Conservation (phyloP, 2,113 vertebrate species). For the Patagioenas fasciata region DNA sequence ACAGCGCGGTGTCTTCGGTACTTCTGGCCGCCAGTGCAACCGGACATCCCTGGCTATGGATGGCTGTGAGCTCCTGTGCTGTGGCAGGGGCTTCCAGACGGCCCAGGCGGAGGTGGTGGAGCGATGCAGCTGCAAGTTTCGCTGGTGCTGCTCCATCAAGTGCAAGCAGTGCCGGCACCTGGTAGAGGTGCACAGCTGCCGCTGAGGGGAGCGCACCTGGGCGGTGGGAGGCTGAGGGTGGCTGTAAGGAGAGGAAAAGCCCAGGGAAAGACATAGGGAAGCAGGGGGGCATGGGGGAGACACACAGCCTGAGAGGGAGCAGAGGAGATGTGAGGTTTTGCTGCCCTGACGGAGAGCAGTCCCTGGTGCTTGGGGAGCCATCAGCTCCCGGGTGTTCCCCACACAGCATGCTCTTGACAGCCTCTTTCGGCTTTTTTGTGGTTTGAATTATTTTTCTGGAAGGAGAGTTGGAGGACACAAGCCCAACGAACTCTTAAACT, state of each 20-base stretch:
- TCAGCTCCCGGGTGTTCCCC: background rate
- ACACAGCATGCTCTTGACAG: accelerated
- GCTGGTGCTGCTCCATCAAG: slow-evolving; percentile 79
- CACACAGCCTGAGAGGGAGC: no score
- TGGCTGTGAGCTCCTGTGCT: slow-evolving; percentile 79
- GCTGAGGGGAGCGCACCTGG: background rate
- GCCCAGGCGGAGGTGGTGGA: slow-evolving; percentile 74
- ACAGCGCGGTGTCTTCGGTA: slow-evolving; percentile 68
- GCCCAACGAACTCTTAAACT: background rate
- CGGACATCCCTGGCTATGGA: slow-evolving; percentile 69
- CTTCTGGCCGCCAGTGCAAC: slow-evolving; percentile 73
- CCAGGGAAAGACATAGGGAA: background rate
- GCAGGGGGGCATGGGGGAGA: no score
- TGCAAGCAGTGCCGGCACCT: slow-evolving; percentile 79
- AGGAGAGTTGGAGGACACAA: background rate
- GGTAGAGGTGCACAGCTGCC: slow-evolving; percentile 77
- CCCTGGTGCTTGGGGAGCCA: background rate
- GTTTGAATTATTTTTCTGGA: background rate
- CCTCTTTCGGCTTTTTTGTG: background rate
- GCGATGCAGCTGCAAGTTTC: slow-evolving; percentile 79
- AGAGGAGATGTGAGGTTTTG: background rate
- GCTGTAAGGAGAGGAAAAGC: background rate
- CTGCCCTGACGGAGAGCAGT: background rate
- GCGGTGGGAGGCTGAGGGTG: accelerated
- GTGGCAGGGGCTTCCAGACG: slow-evolving; percentile 72